Conservation (phyloP, 2,888 invertebrate species). For the Drosophila pseudotalamancana region DNA sequence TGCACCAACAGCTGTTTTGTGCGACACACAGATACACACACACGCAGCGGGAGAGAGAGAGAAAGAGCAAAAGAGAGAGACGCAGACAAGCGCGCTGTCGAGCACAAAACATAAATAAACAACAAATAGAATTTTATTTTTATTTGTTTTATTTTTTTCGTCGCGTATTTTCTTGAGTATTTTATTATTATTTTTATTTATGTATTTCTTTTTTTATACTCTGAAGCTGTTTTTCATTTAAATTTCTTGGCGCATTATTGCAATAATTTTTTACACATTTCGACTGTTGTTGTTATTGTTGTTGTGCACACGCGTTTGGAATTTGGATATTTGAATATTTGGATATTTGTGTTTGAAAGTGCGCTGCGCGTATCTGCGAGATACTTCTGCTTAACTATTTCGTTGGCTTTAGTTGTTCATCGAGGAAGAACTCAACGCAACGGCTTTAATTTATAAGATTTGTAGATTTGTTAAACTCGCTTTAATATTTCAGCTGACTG, state of each 20-base stretch:
- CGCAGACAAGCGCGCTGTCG: conserved; percentile 12
- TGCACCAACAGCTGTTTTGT: conserved; percentile 67
- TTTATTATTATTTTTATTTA: conserved; percentile 19
- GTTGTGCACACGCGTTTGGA: conserved; percentile 52
- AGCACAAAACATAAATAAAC: conserved; percentile 65
- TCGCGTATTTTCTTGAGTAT: conserved; percentile 34
- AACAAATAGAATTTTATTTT: conserved; percentile 42
- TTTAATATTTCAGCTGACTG: conserved; percentile 16
- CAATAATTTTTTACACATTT: conserved; percentile 19
- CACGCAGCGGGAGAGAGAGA: conserved; percentile 6
- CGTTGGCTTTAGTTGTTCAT: conserved; percentile 42
- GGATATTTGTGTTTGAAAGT: conserved; percentile 17
- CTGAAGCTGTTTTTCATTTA: conserved; percentile 24
- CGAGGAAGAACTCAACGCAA: conserved; percentile 34
- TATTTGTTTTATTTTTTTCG: conserved; percentile 31
- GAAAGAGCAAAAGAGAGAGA: conserved; percentile 1
- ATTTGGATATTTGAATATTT: conserved; percentile 27
- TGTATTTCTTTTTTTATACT: conserved; percentile 22
- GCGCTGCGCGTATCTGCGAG: conserved; percentile 30
- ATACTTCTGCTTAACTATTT: conserved; percentile 24
- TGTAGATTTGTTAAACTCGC: background rate
- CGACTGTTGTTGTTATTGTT: conserved; percentile 15
- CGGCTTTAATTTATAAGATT: conserved; percentile 8
- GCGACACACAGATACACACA: conserved; percentile 19
- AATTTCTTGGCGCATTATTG: conserved; percentile 52